Conservation (phyloP, 2,888 invertebrate genomes). For the Synergus japonicus region DNA sequence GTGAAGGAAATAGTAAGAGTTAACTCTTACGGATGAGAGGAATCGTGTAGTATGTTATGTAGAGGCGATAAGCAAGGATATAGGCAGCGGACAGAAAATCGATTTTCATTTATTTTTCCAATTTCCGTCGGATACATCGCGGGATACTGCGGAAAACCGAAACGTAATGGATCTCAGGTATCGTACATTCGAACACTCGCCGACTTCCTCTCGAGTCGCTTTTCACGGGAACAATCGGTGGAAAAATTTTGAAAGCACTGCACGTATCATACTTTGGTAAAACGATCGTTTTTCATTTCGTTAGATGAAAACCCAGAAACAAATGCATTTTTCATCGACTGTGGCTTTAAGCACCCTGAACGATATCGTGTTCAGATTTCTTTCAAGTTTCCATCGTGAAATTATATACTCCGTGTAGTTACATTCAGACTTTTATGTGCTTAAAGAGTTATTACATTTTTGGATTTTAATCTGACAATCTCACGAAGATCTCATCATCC, state of each 20-base stretch:
- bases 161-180: conserved; percentile 40
- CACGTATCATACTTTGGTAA: conserved; percentile 39
- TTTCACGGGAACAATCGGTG: conserved; percentile 26
- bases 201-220: conserved; percentile 27
- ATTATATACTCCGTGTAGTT: not conserved
- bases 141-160: conserved; percentile 34
- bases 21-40: not conserved
- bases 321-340: conserved; percentile 41
- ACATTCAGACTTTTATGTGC: not conserved
- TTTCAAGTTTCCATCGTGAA: not conserved
- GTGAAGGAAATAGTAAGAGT: conserved; percentile 18
- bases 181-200: conserved; percentile 18
- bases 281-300: conserved; percentile 42
- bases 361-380: conserved; percentile 26
- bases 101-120: conserved; percentile 42
- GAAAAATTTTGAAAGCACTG: conserved; percentile 35
- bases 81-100: conserved; percentile 41
- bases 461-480: no score
- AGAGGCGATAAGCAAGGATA: conserved; percentile 33
- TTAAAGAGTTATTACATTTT: no score
- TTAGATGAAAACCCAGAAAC: conserved; percentile 39
- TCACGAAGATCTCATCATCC: no score
- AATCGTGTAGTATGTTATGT: conserved; percentile 16
- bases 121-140: conserved; percentile 41
- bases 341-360: conserved; percentile 14